These are phyloP conservation scores for Rattus rattus DNA, from an alignment of 2,113 vertebrate species.

Conservation along the genomic window DNA sequence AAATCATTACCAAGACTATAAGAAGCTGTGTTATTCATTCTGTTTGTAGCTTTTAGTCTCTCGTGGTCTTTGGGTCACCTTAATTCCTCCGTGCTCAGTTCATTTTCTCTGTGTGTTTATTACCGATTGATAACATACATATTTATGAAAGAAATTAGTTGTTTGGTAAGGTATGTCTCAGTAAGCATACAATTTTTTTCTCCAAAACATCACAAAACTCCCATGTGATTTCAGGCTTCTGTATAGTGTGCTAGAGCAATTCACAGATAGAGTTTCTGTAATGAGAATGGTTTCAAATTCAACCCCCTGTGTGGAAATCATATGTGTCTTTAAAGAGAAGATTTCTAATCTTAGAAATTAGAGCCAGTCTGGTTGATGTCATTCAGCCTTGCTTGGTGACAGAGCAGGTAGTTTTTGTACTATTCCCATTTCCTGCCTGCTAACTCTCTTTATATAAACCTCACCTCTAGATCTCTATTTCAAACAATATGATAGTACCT, in stretches of 20 bases:
- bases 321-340: background rate
- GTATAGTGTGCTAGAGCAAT: rapidly evolving
- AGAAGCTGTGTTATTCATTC: background rate
- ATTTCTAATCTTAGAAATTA: background rate
- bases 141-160: background rate
- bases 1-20: background rate
- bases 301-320: background rate
- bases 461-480: background rate
- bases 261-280: background rate
- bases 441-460: background rate
- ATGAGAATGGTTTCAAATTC: background rate
- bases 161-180: background rate
- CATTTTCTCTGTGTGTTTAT: background rate
- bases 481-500: background rate
- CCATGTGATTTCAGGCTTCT: background rate
- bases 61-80: background rate
- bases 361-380: background rate
- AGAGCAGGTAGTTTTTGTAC: background rate
- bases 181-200: background rate
- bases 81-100: background rate
- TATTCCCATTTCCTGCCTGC: background rate
- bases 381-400: background rate
- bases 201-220: background rate
- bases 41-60: background rate
- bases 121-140: background rate